Evolutionary conservation across 2,113 vertebrate species (phyloP).

Genomic region (Damaliscus lunatus): DNA sequence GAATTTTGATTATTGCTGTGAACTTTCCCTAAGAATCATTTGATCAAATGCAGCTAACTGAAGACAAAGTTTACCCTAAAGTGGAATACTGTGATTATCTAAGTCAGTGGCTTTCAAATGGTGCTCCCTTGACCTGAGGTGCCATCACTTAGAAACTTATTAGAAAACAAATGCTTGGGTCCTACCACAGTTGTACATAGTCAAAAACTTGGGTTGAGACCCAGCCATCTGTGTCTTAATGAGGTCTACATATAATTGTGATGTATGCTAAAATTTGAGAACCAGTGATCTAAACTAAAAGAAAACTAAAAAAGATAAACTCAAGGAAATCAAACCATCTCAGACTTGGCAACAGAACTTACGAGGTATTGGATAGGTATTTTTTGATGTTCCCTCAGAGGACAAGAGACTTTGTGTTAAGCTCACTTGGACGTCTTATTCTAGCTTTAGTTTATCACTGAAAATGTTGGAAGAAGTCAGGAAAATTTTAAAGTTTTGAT

Average conservation of each 20-base stretch:
- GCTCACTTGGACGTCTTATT: not conserved
- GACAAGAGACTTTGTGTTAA: not conserved
- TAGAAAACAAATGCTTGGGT: not conserved
- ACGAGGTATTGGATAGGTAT: not conserved
- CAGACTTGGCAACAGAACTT: not conserved
- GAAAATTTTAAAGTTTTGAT: not conserved
- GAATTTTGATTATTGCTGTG: not conserved
- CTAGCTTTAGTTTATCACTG: not conserved
- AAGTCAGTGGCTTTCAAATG: not conserved
- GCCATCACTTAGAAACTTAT: not conserved
- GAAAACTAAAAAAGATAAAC: not conserved
- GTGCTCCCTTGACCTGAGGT: not conserved
- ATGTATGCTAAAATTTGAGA: not conserved
- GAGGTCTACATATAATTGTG: not conserved
- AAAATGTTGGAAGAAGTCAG: not conserved
- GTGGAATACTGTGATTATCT: not conserved
- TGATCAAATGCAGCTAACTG: not conserved
- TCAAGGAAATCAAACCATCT: not conserved
- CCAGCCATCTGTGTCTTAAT: not conserved
- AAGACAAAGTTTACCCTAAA: not conserved
- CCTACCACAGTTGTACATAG: accelerated
- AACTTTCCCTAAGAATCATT: constrained; percentile 16
- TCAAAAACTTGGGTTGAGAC: not conserved
- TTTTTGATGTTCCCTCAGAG: not conserved
- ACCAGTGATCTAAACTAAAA: not conserved